Conservation (phyloP, 2,888 invertebrate species). For the Drosophila macrothrix region DNA sequence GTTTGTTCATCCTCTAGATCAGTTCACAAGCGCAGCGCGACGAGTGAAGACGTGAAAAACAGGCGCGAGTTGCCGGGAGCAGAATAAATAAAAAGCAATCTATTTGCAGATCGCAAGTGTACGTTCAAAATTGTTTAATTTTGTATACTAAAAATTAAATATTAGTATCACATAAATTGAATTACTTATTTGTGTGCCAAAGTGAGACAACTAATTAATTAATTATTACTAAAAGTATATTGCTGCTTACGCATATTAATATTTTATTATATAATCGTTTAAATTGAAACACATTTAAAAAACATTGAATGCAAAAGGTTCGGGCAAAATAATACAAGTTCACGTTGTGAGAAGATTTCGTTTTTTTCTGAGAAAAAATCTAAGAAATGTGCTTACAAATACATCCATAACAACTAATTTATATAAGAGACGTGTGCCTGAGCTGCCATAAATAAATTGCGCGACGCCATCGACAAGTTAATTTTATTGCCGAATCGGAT, state of each 20-base stretch:
- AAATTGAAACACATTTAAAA: background rate
- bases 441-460: conserved; percentile 56
- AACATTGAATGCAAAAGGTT: background rate
- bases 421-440: conserved; percentile 29
- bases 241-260: background rate
- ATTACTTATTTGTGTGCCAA: background rate
- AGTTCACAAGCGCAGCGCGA: conserved; percentile 45
- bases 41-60: conserved; percentile 46
- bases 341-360: background rate
- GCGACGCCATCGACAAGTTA: conserved; percentile 43
- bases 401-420: conserved; percentile 2
- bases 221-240: background rate
- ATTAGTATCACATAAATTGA: background rate
- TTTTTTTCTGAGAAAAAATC: background rate
- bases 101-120: conserved; percentile 19
- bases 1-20: conserved; percentile 45
- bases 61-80: conserved; percentile 21
- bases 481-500: conserved; percentile 54
- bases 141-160: background rate
- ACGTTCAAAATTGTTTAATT: conserved; percentile 29
- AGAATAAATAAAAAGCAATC: background rate
- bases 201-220: conserved; percentile 1
- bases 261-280: background rate
- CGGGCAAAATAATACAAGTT: background rate
- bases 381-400: background rate